Conservation (phyloP, 2,888 invertebrate genomes). For the Polylopha cassiicola region DNA sequence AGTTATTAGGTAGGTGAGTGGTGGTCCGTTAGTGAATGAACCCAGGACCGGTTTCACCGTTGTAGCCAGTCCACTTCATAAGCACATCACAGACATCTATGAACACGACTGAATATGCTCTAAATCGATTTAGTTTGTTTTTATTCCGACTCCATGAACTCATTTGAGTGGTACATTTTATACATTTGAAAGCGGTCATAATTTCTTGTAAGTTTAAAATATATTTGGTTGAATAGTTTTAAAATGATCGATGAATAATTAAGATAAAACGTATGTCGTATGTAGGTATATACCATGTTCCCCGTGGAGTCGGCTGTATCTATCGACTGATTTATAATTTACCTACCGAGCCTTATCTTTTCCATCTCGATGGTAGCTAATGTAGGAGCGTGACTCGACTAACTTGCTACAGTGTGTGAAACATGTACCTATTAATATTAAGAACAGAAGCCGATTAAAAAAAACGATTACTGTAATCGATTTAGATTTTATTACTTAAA, state of each 20-base stretch:
- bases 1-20: constrained; percentile 28
- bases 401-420: background rate
- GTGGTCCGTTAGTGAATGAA: constrained; percentile 46
- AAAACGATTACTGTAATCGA: constrained; percentile 20
- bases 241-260: no score
- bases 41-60: constrained; percentile 40
- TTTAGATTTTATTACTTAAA: constrained; percentile 20
- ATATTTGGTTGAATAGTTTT: no score
- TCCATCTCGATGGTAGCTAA: constrained; percentile 21
- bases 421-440: constrained; percentile 22
- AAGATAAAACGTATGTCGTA: no score
- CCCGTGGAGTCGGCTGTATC: constrained; percentile 13
- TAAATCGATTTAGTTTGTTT: constrained; percentile 16
- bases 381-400: constrained; percentile 21
- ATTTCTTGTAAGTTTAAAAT: no score
- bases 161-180: no score
- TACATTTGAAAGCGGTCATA: no score
- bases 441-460: constrained; percentile 21
- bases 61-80: constrained; percentile 36
- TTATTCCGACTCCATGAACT: no score
- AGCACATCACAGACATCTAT: constrained; percentile 33
- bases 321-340: constrained; percentile 21
- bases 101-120: constrained; percentile 29
- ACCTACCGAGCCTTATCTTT: constrained; percentile 18
- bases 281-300: no score